phyloP scores from a whole-genome alignment of 2,888 invertebrate species.

The Danaus chrysippus region DNA sequence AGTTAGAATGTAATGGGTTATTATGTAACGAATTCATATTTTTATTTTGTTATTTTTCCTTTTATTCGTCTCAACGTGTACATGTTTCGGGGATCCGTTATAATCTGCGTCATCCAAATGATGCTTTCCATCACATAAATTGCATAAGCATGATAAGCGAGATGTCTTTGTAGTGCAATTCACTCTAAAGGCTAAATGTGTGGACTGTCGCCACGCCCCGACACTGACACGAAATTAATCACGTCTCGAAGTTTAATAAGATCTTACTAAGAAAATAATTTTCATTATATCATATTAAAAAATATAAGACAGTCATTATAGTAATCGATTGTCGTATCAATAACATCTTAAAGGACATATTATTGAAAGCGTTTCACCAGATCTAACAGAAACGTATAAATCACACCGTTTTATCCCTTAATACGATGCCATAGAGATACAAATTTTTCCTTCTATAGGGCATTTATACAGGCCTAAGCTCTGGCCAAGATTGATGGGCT shows the following conservation, averaged over 20 bases:
- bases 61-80: constrained; percentile 4
- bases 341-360: neutral
- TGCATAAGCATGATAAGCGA: neutral
- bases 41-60: constrained; percentile 16
- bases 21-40: constrained; percentile 15
- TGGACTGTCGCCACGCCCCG: neutral
- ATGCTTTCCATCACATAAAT: neutral
- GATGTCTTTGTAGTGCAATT: neutral
- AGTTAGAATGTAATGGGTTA: constrained; percentile 19
- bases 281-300: too few species aligned
- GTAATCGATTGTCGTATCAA: neutral
- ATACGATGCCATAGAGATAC: constrained; percentile 5
- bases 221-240: too few species aligned
- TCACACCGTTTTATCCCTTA: constrained; percentile 3
- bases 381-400: constrained; percentile 1
- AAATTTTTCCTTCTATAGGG: constrained; percentile 14
- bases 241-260: too few species aligned
- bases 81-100: constrained; percentile 1
- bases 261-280: too few species aligned
- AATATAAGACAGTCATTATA: neutral
- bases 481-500: constrained; percentile 30
- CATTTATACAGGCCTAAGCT: constrained; percentile 24
- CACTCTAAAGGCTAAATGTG: neutral
- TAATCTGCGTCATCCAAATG: constrained; percentile 3
- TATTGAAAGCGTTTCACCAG: neutral